Evolutionary conservation across 2,797 vertebrate species (phyloP).

Genomic region (Eutrigla gurnardus): DNA sequence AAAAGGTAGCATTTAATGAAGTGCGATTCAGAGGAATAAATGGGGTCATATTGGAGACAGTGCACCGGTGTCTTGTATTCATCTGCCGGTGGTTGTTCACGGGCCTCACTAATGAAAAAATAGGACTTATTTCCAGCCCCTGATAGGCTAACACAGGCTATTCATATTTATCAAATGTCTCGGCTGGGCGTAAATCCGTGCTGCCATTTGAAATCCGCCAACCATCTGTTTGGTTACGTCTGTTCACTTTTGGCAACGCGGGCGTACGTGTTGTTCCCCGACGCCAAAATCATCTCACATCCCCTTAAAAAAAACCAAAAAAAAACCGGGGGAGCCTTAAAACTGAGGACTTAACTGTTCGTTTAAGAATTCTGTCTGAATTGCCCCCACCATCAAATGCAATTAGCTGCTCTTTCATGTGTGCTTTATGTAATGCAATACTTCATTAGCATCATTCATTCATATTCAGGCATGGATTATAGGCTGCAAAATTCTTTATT

Average conservation of each 20-base stretch:
- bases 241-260: conserved; percentile 63
- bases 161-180: conserved; percentile 95
- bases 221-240: conserved; percentile 86
- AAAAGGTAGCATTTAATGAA: conserved; percentile 99
- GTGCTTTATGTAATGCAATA: conserved; percentile 99
- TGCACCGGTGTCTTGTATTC: conserved; percentile 90
- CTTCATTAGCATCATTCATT: conserved; percentile 99
- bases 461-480: conserved; percentile 98
- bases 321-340: conserved; percentile 85
- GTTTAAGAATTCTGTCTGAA: conserved; percentile 98
- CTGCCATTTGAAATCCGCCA: conserved; percentile 86
- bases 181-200: conserved; percentile 85
- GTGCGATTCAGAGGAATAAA: conserved; percentile 94
- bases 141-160: conserved; percentile 92
- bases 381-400: conserved; percentile 98
- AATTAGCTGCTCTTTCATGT: conserved; percentile 99
- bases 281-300: conserved; percentile 31
- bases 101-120: conserved; percentile 90
- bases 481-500: conserved; percentile 98
- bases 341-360: conserved; percentile 91
- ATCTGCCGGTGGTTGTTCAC: conserved; percentile 92
- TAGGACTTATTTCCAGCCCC: conserved; percentile 88
- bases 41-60: conserved; percentile 94
- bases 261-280: conserved; percentile 23
- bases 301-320: not conserved